phyloP scores from a whole-genome alignment of 2,888 invertebrate genomes.

The Stenchaetothrips biformis region DNA sequence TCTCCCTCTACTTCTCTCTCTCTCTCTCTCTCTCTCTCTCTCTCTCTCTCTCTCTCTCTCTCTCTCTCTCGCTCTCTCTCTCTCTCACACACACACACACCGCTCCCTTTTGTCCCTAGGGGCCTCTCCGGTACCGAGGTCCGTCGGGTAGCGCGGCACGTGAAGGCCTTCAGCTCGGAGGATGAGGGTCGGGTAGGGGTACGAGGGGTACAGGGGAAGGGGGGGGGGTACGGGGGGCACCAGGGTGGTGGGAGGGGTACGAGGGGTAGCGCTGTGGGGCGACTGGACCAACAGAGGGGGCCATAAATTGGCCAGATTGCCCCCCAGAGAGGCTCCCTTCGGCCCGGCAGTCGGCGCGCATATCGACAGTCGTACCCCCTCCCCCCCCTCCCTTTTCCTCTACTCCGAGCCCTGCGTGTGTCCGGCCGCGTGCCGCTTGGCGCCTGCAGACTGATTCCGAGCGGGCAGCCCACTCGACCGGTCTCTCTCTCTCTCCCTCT shows the following conservation, averaged over 20 bases:
- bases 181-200: neutral
- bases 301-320: slow-evolving; percentile 23
- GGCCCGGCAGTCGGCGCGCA: slow-evolving; percentile 28
- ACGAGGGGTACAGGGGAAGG: neutral
- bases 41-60: neutral
- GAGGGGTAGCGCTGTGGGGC: neutral
- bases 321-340: slow-evolving; percentile 12
- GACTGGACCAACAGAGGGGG: neutral
- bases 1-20: slow-evolving; percentile 15
- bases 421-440: neutral
- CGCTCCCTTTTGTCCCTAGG: no score
- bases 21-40: neutral
- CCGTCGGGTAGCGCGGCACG: no score
- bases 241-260: neutral
- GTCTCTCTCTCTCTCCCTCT: slow-evolving; percentile 16
- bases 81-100: no score
- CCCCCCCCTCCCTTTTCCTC: neutral
- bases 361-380: slow-evolving; percentile 21
- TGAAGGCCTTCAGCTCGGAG: no score
- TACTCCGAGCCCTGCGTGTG: slow-evolving; percentile 22
- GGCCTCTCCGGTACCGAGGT: no score
- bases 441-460: neutral
- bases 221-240: neutral
- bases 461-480: slow-evolving; percentile 27
- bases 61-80: no score